These are phyloP conservation scores for Aporophyla lueneburgensis DNA, from an alignment of 2,888 invertebrate genomes.

Conservation along the genomic window DNA sequence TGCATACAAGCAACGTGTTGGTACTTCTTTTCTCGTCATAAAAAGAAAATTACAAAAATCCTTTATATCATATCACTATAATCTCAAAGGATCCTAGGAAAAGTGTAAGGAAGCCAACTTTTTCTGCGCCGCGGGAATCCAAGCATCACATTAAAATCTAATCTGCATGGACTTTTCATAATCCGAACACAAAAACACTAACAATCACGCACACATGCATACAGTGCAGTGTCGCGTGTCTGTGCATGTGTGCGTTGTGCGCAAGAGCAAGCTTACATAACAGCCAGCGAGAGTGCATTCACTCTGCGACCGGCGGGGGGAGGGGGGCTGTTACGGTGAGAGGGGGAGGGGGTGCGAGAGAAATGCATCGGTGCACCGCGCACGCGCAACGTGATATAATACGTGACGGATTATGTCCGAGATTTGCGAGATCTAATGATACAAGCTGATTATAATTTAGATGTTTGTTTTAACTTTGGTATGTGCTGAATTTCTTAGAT, in stretches of 20 bases:
- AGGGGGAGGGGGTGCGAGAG: constrained; percentile 64
- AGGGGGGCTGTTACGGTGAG: constrained; percentile 46
- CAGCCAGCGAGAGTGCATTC: constrained; percentile 87
- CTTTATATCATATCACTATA: constrained; percentile 12
- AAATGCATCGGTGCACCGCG: constrained; percentile 83
- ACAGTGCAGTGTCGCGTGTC: constrained; percentile 51
- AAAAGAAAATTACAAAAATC: constrained; percentile 51
- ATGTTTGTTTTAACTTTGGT: constrained; percentile 63
- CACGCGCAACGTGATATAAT: constrained; percentile 73
- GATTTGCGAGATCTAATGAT: constrained; percentile 69
- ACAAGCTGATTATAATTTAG: constrained; percentile 62
- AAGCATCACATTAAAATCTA: constrained; percentile 65
- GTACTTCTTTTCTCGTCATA: not conserved
- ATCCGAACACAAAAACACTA: constrained; percentile 67
- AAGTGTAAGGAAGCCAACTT: constrained; percentile 49
- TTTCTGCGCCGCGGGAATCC: constrained; percentile 53
- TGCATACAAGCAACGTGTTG: not conserved
- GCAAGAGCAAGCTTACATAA: constrained; percentile 83
- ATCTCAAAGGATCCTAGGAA: constrained; percentile 50
- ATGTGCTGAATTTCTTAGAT: constrained; percentile 40
- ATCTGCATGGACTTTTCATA: constrained; percentile 74
- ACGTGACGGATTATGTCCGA: constrained; percentile 68
- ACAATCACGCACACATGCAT: constrained; percentile 70
- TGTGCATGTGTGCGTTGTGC: constrained; percentile 68
- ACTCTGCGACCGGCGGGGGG: constrained; percentile 74